A percentile compares a stretch with the other conserved stretches of the same genome.
These are phyloP conservation scores for Prosapia bicincta DNA, from an alignment of 2,888 invertebrate species.

Conservation along the genomic window DNA sequence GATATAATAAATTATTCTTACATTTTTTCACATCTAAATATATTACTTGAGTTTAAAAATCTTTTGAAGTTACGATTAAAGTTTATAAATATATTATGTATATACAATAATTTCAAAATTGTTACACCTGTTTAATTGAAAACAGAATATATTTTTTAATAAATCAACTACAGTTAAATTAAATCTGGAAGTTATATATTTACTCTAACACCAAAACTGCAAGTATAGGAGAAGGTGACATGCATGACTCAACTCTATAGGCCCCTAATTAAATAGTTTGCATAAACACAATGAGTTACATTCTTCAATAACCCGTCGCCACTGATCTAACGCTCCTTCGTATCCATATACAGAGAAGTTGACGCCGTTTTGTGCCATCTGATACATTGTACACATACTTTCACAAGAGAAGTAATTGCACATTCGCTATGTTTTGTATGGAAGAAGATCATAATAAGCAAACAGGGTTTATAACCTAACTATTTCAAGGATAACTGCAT, in stretches of 20 bases:
- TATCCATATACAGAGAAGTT: neutral
- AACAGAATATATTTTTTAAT: too few relatives aligned
- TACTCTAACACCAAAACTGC: too few relatives aligned
- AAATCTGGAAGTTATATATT: too few relatives aligned
- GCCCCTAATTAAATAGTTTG: neutral
- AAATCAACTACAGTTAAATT: too few relatives aligned
- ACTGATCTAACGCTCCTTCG: neutral
- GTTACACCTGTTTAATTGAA: too few relatives aligned
- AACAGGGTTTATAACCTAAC: neutral
- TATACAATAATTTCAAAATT: too few relatives aligned
- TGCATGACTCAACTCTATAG: neutral
- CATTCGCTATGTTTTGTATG: neutral
- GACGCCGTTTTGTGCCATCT: neutral
- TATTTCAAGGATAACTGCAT: neutral
- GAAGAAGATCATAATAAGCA: neutral
- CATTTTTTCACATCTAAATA: too few relatives aligned
- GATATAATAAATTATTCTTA: too few relatives aligned
- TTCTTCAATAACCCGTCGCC: neutral
- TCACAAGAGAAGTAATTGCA: neutral
- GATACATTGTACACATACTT: neutral
- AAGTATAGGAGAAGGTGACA: too few relatives aligned
- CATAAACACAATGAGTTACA: neutral
- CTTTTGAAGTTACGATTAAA: too few relatives aligned
- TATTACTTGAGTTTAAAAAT: too few relatives aligned
- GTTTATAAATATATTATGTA: too few relatives aligned